phyloP scores from a whole-genome alignment of 2,888 invertebrate genomes.

The Leucophora obtusa region DNA sequence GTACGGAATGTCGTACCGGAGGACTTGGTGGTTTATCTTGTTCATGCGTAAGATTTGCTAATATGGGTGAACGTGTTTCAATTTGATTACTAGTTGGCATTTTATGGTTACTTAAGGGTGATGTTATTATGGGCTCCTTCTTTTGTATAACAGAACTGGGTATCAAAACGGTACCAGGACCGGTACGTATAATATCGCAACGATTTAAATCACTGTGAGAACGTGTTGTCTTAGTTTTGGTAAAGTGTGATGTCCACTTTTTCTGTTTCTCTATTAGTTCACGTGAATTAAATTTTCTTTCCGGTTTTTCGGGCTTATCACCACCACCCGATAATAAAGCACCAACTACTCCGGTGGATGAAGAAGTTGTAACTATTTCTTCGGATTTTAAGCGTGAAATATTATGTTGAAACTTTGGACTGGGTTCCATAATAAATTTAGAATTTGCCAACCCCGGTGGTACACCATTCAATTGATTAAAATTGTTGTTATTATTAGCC shows the following conservation, averaged over 20 bases:
- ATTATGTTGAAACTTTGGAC: conserved; percentile 75
- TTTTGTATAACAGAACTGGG: conserved; percentile 77
- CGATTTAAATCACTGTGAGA: conserved; percentile 84
- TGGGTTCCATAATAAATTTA: conserved; percentile 75
- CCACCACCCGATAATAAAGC: conserved; percentile 38
- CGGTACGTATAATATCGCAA: conserved; percentile 78
- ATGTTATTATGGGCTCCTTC: conserved; percentile 67
- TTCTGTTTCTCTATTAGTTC: conserved; percentile 93
- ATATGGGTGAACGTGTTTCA: conserved; percentile 66
- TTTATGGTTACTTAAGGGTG: conserved; percentile 63
- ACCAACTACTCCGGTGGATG: conserved; percentile 35
- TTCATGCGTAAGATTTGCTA: conserved; percentile 56
- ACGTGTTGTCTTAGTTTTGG: conserved; percentile 84
- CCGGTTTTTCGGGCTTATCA: conserved; percentile 90
- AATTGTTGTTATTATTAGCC: conserved; percentile 71
- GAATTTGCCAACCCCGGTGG: conserved; percentile 72
- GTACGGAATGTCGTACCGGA: conserved; percentile 72
- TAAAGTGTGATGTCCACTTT: conserved; percentile 95
- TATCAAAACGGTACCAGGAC: conserved; percentile 80
- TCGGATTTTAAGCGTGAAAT: conserved; percentile 82
- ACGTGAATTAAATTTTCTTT: conserved; percentile 88
- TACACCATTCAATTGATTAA: conserved; percentile 77
- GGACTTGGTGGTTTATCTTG: conserved; percentile 75
- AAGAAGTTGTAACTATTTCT: conserved; percentile 71
- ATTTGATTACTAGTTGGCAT: conserved; percentile 51